These are phyloP conservation scores for Perizoma flavofasciatum DNA, from an alignment of 2,888 invertebrate species.

Conservation along the genomic window DNA sequence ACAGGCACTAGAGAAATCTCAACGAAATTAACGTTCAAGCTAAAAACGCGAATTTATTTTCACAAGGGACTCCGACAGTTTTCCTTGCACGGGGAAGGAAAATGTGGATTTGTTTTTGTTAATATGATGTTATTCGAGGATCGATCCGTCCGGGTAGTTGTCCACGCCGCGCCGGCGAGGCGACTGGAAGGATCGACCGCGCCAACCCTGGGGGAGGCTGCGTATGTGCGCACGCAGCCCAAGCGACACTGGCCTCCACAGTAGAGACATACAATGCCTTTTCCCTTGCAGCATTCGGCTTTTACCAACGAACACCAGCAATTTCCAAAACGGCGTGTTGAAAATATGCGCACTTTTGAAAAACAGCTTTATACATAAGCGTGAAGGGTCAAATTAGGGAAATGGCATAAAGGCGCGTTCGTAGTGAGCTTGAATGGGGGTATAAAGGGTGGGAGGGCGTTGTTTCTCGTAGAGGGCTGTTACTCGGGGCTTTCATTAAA, in stretches of 20 bases:
- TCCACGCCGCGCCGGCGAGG: conserved; percentile 77
- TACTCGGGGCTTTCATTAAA: conserved; percentile 67
- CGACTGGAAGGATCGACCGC: conserved; percentile 82
- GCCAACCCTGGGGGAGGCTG: conserved; percentile 80
- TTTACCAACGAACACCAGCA: conserved; percentile 52
- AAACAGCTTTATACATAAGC: conserved; percentile 42
- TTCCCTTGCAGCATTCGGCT: conserved; percentile 42
- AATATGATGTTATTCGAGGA: conserved; percentile 50
- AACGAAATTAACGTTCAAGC: conserved; percentile 73
- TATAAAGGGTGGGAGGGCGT: conserved; percentile 64
- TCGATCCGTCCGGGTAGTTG: conserved; percentile 62
- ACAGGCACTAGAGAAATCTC: conserved; percentile 56
- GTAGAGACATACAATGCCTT: conserved; percentile 48
- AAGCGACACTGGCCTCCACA: conserved; percentile 46
- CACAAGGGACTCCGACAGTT: conserved; percentile 55
- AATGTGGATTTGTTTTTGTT: conserved; percentile 66
- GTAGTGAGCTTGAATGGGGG: conserved; percentile 63
- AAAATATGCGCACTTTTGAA: conserved; percentile 37
- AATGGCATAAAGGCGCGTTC: conserved; percentile 53
- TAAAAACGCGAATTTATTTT: conserved; percentile 73
- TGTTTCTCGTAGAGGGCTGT: conserved; percentile 61
- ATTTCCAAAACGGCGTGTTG: conserved; percentile 52
- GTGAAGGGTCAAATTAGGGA: conserved; percentile 47
- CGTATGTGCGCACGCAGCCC: conserved; percentile 63
- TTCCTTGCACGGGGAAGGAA: conserved; percentile 72